These are phyloP conservation scores for Habroteleia sp. DNA, from an alignment of 2,888 invertebrate genomes.

Conservation along the genomic window DNA sequence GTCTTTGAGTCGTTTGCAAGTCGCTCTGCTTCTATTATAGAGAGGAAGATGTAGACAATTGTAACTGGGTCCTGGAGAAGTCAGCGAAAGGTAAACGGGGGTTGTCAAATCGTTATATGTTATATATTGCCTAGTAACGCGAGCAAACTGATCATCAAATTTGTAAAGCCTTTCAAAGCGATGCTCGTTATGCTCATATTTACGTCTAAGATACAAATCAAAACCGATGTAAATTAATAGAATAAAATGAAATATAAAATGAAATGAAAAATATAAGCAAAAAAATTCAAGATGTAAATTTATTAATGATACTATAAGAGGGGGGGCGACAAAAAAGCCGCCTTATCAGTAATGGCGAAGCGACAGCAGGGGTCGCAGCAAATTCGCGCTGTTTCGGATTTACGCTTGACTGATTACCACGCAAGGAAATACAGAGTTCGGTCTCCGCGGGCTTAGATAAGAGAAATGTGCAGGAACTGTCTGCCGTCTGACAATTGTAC, in stretches of 20 bases:
- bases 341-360: slow-evolving; percentile 44
- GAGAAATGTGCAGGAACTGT: slow-evolving; percentile 68
- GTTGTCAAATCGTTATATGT: slow-evolving; percentile 54
- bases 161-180: slow-evolving; percentile 35
- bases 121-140: slow-evolving; percentile 49
- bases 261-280: slow-evolving; percentile 15
- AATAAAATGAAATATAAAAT: slow-evolving; percentile 19
- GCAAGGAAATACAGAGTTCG: slow-evolving; percentile 62
- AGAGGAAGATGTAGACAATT: slow-evolving; percentile 44
- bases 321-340: slow-evolving; percentile 22
- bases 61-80: slow-evolving; percentile 34
- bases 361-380: slow-evolving; percentile 57
- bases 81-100: slow-evolving; percentile 26
- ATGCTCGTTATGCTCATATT: slow-evolving; percentile 25
- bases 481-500: slow-evolving; percentile 71
- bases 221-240: slow-evolving; percentile 52
- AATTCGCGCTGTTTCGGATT: slow-evolving; percentile 65
- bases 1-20: slow-evolving; percentile 79
- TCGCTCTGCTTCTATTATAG: slow-evolving; percentile 63
- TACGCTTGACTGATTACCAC: slow-evolving; percentile 70
- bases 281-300: slow-evolving; percentile 37
- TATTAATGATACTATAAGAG: slow-evolving; percentile 40
- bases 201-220: slow-evolving; percentile 23
- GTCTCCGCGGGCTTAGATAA: slow-evolving; percentile 69
- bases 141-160: slow-evolving; percentile 40